Percentiles rank a stretch among this genome's conserved stretches.
Conservation (phyloP, 30 jellyfish, hydroid and myxozoan species). For the Nemopilema nomurai region DNA sequence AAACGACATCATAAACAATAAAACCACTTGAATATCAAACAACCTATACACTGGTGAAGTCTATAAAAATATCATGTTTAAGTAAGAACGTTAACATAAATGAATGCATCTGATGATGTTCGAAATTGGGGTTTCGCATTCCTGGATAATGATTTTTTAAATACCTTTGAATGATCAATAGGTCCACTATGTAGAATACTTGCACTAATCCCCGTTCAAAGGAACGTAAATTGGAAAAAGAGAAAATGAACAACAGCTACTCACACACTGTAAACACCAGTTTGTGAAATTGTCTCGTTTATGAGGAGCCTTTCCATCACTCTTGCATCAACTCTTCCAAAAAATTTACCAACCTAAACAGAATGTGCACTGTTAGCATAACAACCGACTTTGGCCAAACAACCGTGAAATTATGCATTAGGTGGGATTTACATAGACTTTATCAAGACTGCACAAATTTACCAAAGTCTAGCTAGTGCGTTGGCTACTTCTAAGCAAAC, state of each 20-base stretch:
- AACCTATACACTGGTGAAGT: not conserved
- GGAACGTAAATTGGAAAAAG: no score
- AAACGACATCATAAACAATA: not conserved
- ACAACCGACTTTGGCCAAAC: not conserved
- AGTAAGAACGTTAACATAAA: not conserved
- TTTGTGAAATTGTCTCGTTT: slow-evolving; percentile 29
- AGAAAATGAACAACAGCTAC: no score
- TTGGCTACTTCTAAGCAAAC: no score
- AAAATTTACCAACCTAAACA: slow-evolving; percentile 80
- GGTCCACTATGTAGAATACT: no score
- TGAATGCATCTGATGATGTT: not conserved
- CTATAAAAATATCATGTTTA: not conserved
- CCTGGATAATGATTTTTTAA: no score
- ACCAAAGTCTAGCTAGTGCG: no score
- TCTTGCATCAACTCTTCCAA: slow-evolving; percentile 81
- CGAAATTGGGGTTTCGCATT: no score
- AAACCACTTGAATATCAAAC: no score
- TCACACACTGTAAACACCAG: slow-evolving; percentile 74
- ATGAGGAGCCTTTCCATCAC: slow-evolving; percentile 68
- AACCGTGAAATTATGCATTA: not conserved
- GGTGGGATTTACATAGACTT: not conserved
- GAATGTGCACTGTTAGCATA: not conserved
- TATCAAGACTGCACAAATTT: no score
- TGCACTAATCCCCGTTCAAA: no score
- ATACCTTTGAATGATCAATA: no score